Base-by-base conservation (phyloP, 2,797 vertebrate genomes). In the Tangara arthus region DNA sequence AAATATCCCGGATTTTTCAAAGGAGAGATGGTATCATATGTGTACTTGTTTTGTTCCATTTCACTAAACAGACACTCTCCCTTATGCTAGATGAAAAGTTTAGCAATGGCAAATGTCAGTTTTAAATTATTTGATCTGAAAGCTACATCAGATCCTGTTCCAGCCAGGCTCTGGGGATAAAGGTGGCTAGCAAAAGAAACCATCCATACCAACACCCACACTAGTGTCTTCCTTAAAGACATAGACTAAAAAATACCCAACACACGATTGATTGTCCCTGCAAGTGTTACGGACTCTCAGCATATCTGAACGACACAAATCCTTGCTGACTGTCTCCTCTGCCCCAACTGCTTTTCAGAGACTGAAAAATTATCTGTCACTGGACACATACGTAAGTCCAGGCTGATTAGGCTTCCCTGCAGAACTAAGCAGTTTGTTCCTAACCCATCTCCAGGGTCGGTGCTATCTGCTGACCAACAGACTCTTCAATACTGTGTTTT, bases 91-190 rank as follows among this genome's bases (percentile, higher is more conserved):
- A 92, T 63, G 76, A 75, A 81, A 96, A 95, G 89, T 89, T 94
- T 81, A 92, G 84, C 91, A 79, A 93, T 76, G 91, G 79, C 94
- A 95, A 94, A 94, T 79, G 87, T 91, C 91, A 92, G 76, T 78
- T 90, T 87, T 66, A 91, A 88, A 82, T 83, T 5, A 92, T 92
- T 68, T 88, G 42, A 94, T 96, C 82, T 69, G 69, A 94, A 91
- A 88, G 79, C 79, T 87, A 12, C 32, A 89, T 87, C 57, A 83
- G 37, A 87, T 75, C 37, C 23, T 1, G 0, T 61, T 92, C 85
- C 82, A 93, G 61, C 69, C 47, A 83, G 16, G 44, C 73, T 88
- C 52, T 3, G 2, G 34, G 46, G 32, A 16, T 26, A 60, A 78
- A 81, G 24, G 4, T 8, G 9, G 56, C 84, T 35, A 57, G 60